phyloP scores from a whole-genome alignment of 2,888 invertebrate species.

The Parnassius orleans region DNA sequence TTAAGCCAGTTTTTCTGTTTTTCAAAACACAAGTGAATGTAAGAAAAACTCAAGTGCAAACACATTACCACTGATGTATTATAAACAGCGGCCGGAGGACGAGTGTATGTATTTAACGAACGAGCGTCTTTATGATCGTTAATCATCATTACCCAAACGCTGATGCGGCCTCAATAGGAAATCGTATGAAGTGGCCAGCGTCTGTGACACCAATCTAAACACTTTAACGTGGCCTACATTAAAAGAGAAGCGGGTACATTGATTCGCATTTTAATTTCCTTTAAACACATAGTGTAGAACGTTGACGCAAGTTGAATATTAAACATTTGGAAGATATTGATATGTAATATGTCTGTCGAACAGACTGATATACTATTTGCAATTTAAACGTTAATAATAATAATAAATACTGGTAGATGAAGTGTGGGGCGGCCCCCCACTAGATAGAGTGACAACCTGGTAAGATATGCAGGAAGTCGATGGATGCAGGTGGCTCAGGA shows the following conservation, averaged over 20 bases:
- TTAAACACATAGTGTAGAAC: too few species aligned
- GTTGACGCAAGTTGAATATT: too few species aligned
- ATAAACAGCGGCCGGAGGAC: constrained; percentile 8
- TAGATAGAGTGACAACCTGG: too few species aligned
- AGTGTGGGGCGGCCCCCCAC: too few species aligned
- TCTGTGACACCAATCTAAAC: constrained; percentile 11
- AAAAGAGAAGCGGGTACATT: background rate
- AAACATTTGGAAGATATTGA: too few species aligned
- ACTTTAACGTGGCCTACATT: constrained; percentile 9
- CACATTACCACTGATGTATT: constrained; percentile 24
- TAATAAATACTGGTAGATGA: too few species aligned
- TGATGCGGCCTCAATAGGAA: constrained; percentile 3
- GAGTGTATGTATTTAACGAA: constrained; percentile 11
- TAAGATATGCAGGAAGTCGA: too few species aligned
- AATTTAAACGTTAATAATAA: too few species aligned
- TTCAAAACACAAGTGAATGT: constrained; percentile 9
- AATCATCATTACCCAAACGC: constrained; percentile 11
- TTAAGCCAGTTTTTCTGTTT: constrained; percentile 22
- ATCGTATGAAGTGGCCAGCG: constrained; percentile 4
- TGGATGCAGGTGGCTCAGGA: too few species aligned
- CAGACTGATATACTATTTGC: too few species aligned
- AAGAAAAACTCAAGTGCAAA: constrained; percentile 20
- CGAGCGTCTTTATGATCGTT: constrained; percentile 15
- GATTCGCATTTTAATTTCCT: background rate
- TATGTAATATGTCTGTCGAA: too few species aligned